Evolutionary conservation across 2,888 invertebrate species (phyloP).

Genomic region (Cyrtodaria siliqua): DNA sequence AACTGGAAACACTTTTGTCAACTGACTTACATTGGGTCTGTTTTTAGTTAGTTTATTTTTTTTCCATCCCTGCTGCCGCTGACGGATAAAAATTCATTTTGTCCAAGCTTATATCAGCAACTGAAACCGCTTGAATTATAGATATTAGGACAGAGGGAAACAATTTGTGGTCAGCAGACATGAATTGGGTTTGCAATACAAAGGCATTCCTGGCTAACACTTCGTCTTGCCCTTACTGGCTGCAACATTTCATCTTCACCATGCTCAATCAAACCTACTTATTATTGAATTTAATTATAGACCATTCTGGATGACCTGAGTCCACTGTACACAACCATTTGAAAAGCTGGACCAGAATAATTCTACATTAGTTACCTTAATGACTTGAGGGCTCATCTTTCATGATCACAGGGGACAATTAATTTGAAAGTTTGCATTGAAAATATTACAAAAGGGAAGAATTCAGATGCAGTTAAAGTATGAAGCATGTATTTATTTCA

Average conservation of each 20-base stretch:
- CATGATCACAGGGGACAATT: conserved; percentile 31
- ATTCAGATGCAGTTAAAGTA: conserved; percentile 28
- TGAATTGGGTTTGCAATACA: not conserved
- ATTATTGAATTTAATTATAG: conserved; percentile 32
- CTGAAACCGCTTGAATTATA: no score
- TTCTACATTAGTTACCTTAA: conserved; percentile 35
- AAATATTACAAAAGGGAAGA: conserved; percentile 31
- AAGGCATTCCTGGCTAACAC: conserved; percentile 1
- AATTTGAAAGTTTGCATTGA: conserved; percentile 42
- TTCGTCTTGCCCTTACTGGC: not conserved
- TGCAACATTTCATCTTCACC: no score
- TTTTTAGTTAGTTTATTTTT: no score
- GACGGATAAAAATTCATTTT: no score
- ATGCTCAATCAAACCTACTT: conserved; percentile 15
- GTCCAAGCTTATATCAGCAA: no score
- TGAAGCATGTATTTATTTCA: conserved; percentile 49
- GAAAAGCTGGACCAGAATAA: conserved; percentile 16
- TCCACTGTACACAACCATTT: conserved; percentile 20
- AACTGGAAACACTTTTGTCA: no score
- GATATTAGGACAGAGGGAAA: no score
- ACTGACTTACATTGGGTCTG: no score
- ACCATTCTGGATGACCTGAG: conserved; percentile 19
- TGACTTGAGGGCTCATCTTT: conserved; percentile 43
- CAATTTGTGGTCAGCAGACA: not conserved
- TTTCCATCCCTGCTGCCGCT: no score